phyloP scores from a whole-genome alignment of 2,797 vertebrate species.

The Thamnophis elegans region DNA sequence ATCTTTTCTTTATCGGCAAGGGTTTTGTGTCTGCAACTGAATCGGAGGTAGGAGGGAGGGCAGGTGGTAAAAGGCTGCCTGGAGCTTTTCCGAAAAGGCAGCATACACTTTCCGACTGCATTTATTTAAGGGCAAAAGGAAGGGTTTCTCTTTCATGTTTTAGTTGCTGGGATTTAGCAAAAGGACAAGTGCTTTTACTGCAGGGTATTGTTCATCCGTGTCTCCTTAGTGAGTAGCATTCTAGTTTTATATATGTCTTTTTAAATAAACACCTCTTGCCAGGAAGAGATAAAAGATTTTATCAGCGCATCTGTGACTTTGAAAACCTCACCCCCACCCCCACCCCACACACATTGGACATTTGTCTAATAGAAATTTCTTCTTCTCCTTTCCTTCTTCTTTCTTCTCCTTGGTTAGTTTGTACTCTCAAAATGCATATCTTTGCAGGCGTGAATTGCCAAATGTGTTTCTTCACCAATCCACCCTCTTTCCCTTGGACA shows the following conservation, averaged over 20 bases:
- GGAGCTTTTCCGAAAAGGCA: constrained; percentile 25
- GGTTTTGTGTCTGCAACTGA: not conserved
- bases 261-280: not conserved
- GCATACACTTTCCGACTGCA: constrained; percentile 16
- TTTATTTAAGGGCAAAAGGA: not conserved
- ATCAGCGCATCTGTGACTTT: not conserved
- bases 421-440: not conserved
- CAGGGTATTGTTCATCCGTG: not conserved
- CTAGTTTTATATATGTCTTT: not conserved
- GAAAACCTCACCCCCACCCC: not conserved
- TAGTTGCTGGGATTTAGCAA: not conserved
- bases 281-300: not conserved
- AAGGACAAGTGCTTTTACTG: not conserved
- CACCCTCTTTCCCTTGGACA: not conserved
- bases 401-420: not conserved
- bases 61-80: constrained; percentile 22
- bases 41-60: constrained; percentile 6
- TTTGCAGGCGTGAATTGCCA: not conserved
- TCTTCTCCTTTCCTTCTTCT: not conserved
- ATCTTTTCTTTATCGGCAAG: constrained; percentile 22
- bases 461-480: not conserved
- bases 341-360: not conserved
- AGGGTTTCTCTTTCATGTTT: not conserved
- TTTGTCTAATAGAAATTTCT: not conserved
- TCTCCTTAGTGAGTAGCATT: not conserved